A percentile compares a stretch with the other conserved stretches of the same genome.
Evolutionary conservation across 2,113 vertebrate genomes (phyloP).

Genomic region (Atrichornis clamosus): DNA sequence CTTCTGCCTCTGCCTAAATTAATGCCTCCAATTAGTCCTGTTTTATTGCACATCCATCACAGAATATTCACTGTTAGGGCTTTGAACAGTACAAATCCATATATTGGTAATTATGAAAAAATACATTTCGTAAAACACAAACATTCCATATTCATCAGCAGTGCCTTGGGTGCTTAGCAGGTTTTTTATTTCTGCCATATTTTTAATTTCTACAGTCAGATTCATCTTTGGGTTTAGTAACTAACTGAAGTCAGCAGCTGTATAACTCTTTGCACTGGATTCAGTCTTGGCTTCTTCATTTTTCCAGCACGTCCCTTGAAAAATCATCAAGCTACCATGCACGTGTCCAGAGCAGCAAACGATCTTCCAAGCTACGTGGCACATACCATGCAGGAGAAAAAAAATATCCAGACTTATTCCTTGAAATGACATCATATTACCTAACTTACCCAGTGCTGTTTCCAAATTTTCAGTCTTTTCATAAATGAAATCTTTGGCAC

Average conservation of each 20-base stretch:
- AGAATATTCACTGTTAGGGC: not conserved
- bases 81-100: conserved; percentile 36
- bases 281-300: not conserved
- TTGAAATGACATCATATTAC: conserved; percentile 34
- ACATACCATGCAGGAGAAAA: not conserved
- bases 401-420: not conserved
- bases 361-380: conserved; percentile 39
- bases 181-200: not conserved
- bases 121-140: not conserved
- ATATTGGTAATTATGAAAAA: conserved; percentile 33
- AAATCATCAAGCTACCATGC: not conserved
- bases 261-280: not conserved
- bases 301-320: not conserved
- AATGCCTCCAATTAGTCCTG: conserved; percentile 45
- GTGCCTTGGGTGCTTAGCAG: not conserved
- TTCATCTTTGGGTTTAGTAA: not conserved
- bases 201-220: not conserved
- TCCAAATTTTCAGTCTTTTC: conserved; percentile 22
- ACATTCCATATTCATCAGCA: conserved; percentile 16
- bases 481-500: not conserved
- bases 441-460: not conserved
- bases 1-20: conserved; percentile 20
- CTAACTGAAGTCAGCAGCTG: not conserved
- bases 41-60: conserved; percentile 30
- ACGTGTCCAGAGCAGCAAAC: not conserved